A percentile compares a stretch with the other conserved stretches of the same genome.
These are phyloP conservation scores for Clinocottus analis DNA, from an alignment of 2,113 vertebrate genomes.

Conservation along the genomic window DNA sequence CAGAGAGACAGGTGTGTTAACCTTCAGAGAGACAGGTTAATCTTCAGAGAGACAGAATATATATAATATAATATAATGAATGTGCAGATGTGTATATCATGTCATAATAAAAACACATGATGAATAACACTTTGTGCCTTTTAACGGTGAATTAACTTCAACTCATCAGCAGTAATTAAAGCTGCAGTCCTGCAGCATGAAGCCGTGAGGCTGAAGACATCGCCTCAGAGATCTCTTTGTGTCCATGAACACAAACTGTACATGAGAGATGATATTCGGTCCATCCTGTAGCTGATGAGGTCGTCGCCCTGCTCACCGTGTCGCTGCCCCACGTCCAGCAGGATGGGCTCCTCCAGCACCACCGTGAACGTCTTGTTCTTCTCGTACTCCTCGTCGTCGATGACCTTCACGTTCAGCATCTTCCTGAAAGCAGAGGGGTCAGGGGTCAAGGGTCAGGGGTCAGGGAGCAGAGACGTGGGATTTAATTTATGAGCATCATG, in stretches of 20 bases:
- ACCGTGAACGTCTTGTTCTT: constrained; percentile 89
- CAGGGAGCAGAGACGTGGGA: neutral
- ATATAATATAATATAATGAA: constrained; percentile 2
- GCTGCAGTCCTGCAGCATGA: neutral
- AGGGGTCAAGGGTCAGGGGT: neutral
- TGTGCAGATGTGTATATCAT: neutral
- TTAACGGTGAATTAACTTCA: too few species aligned
- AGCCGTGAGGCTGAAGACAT: neutral
- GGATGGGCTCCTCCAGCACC: constrained; percentile 84
- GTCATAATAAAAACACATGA: neutral
- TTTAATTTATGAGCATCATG: neutral
- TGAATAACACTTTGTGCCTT: neutral
- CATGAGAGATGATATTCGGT: too few species aligned
- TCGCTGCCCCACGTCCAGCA: constrained; percentile 85
- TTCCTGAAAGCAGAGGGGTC: constrained; percentile 76
- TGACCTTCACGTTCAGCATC: constrained; percentile 87
- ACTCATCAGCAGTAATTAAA: neutral
- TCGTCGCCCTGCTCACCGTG: too few species aligned
- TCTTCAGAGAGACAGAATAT: too few species aligned
- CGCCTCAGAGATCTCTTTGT: neutral
- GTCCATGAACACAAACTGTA: constrained; percentile 8
- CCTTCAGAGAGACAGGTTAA: constrained; percentile 21
- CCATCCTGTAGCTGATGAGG: too few species aligned
- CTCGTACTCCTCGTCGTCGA: constrained; percentile 90
- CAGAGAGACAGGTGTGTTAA: constrained; percentile 16